Evolutionary conservation across 1,140 invertebrate species (phyloP).

Genomic region (Drosophila jambulina): DNA sequence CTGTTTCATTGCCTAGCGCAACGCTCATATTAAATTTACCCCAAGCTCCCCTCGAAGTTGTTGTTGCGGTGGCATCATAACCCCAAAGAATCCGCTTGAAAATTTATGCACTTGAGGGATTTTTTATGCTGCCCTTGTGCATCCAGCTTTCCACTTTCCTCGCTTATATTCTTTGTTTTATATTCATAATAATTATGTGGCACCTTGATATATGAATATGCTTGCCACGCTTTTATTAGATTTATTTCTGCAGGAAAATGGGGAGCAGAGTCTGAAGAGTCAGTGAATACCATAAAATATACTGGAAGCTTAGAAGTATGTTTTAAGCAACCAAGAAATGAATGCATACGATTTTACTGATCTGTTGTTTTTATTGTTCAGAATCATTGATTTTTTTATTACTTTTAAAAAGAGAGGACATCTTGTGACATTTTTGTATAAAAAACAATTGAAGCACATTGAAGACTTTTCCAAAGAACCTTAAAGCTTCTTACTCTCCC

Average conservation of each 20-base stretch:
- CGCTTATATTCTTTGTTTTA: constrained; percentile 10
- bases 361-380: not conserved
- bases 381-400: not conserved
- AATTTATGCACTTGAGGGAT: constrained; percentile 78
- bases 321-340: not conserved
- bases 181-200: constrained; percentile 39
- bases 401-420: accelerated
- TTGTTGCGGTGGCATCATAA: constrained; percentile 48
- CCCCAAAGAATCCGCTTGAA: constrained; percentile 49
- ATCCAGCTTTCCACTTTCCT: constrained; percentile 4
- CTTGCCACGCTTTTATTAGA: constrained; percentile 70
- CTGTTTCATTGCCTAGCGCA: constrained; percentile 43
- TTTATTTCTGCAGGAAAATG: constrained; percentile 34
- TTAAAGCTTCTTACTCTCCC: not conserved
- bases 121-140: constrained; percentile 44
- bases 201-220: constrained; percentile 72
- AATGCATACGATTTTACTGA: not conserved
- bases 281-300: constrained; percentile 1
- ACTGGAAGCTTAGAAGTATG: not conserved
- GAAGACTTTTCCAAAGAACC: not conserved
- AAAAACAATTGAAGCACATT: not conserved
- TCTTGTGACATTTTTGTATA: not conserved
- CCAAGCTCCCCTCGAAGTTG: constrained; percentile 15
- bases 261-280: not conserved
- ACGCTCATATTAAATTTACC: constrained; percentile 55